Evolutionary conservation across 1,140 invertebrate genomes (phyloP).

Genomic region (Teleopsis dalmanni): DNA sequence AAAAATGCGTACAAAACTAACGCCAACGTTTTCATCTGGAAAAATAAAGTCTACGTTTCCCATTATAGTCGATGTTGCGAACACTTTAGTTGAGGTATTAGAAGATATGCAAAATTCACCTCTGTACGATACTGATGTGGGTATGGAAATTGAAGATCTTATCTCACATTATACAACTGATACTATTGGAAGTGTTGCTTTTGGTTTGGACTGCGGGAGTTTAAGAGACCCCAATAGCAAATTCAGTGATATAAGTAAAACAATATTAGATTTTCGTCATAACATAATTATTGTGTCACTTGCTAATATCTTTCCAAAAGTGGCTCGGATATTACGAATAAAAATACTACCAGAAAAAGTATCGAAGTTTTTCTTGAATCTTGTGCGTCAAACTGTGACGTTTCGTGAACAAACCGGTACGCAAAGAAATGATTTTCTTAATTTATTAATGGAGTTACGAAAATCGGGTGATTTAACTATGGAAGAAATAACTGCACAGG

Average conservation of each 20-base stretch:
- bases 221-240: slow-evolving; percentile 43
- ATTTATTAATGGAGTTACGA: slow-evolving; percentile 37
- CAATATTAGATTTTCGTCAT: slow-evolving; percentile 23
- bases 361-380: slow-evolving; percentile 37
- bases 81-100: slow-evolving; percentile 28
- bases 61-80: slow-evolving; percentile 32
- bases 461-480: slow-evolving; percentile 25
- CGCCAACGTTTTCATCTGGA: slow-evolving; percentile 52
- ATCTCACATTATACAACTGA: slow-evolving; percentile 56
- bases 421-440: slow-evolving; percentile 43
- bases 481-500: slow-evolving; percentile 35
- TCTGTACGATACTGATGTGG: slow-evolving; percentile 20
- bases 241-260: slow-evolving; percentile 42
- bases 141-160: slow-evolving; percentile 51
- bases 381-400: slow-evolving; percentile 38
- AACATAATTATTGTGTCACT: slow-evolving; percentile 14
- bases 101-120: slow-evolving; percentile 14
- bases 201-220: slow-evolving; percentile 47
- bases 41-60: slow-evolving; percentile 53
- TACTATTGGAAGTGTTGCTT: slow-evolving; percentile 48
- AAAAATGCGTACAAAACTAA: slow-evolving; percentile 47
- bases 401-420: slow-evolving; percentile 39
- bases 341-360: slow-evolving; percentile 32
- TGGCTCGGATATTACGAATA: slow-evolving; percentile 20
- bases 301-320: slow-evolving; percentile 18